Conservation (phyloP, 2,888 invertebrate genomes). For the Pachliopta kotzebuea region DNA sequence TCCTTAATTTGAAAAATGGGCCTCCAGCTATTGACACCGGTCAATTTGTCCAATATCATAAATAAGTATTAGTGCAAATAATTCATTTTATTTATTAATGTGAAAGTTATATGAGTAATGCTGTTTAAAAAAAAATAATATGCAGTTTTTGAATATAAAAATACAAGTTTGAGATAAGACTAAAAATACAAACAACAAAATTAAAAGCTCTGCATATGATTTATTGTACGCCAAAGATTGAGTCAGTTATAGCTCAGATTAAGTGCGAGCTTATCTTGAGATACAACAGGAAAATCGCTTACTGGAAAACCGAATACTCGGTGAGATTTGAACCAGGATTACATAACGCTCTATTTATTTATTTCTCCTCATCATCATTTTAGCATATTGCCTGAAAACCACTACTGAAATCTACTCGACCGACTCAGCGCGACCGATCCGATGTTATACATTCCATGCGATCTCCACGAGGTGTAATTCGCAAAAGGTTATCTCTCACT, state of each 20-base stretch:
- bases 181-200: background rate
- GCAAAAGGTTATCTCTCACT: too few species aligned
- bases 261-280: conserved; percentile 11
- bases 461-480: too few species aligned
- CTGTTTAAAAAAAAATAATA: background rate
- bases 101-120: background rate
- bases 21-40: too few species aligned
- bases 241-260: conserved; percentile 4
- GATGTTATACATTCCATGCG: too few species aligned
- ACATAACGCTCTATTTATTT: background rate
- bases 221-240: conserved; percentile 8
- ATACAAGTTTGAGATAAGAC: background rate
- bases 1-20: too few species aligned
- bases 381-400: too few species aligned
- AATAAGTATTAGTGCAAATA: too few species aligned
- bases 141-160: background rate
- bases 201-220: conserved; percentile 11
- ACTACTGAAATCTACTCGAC: too few species aligned
- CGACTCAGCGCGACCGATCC: too few species aligned
- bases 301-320: background rate
- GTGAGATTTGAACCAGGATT: background rate
- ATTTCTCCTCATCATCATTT: background rate
- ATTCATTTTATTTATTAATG: too few species aligned
- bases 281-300: conserved; percentile 11
- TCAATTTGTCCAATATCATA: too few species aligned